Evolutionary conservation across 2,888 invertebrate species (phyloP), one percentile per base, ranked within the genome.

Genomic region (Xylophagus ater): DNA sequence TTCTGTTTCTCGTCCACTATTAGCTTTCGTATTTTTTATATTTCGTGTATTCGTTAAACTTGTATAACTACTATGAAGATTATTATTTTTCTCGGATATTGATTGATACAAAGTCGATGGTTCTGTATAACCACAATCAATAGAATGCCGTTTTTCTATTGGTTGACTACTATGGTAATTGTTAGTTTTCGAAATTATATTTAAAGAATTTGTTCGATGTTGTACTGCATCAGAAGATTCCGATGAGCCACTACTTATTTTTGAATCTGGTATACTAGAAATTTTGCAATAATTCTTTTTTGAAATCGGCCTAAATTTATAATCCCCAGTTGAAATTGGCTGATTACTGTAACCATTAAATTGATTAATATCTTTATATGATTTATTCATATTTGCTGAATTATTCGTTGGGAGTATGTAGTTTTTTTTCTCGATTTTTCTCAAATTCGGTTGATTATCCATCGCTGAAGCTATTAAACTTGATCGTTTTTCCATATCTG

Each of bases 91-190:
- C 5, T 12, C 3, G 3, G 18, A 19, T 8, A 24, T 5, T 7
- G 3, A 17, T 30, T n/a, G 15, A 17, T 23, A 17, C 2, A 24
- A 9, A 23, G 8, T 2, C n/a, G 30, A 19, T 9, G 19, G 25
- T 8, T 34, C 34, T 15, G 28, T 34, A 12, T 42, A 51, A 14
- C 51, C 47, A 17, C 48, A 47, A 35, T 53, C 53, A 7, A 52
- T 47, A 6, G 54, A 53, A 41, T 52, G 52, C 2, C 53, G 48
- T 30, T 54, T 54, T 20, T 51, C 51, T 4, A 44, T 6, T 1
- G 31, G 3, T n/a, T n/a, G n/a, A n/a, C n/a, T n/a, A n/a, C n/a
- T n/a, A n/a, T n/a, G 3, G 19, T n/a, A 8, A 8, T 4, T 18
- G 24, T 17, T 18, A n/a, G 25, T 12, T 33, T 26, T 32, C 6